Percentiles rank a stretch among this genome's conserved stretches.
Conservation (phyloP, 1,140 invertebrate genomes). For the Drosophila kohkoa region DNA sequence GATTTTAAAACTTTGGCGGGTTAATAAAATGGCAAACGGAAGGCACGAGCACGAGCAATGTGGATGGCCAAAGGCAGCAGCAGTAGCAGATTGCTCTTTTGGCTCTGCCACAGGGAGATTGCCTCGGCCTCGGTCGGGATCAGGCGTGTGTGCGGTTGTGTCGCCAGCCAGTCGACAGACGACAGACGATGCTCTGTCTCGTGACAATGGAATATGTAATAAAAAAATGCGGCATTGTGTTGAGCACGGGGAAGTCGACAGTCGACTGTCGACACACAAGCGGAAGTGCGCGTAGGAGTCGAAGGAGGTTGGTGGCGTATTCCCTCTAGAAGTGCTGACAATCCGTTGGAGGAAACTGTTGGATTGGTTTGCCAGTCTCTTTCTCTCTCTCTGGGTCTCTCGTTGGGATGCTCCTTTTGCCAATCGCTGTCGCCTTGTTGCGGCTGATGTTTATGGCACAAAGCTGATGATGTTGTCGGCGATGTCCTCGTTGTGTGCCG, state of each 20-base stretch:
- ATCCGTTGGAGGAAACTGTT: conserved; percentile 20
- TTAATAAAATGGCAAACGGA: conserved; percentile 62
- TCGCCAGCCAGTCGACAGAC: conserved; percentile 43
- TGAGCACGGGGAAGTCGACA: neutral
- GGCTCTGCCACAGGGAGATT: conserved; percentile 44
- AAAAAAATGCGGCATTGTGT: conserved; percentile 38
- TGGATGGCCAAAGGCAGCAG: conserved; percentile 20
- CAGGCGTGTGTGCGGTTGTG: conserved; percentile 17
- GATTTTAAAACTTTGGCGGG: conserved; percentile 54
- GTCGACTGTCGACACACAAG: neutral
- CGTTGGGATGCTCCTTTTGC: conserved; percentile 37
- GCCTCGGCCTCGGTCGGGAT: conserved; percentile 26
- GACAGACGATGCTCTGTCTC: conserved; percentile 44
- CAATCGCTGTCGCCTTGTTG: conserved; percentile 27
- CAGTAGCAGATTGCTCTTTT: conserved; percentile 66
- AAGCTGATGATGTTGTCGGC: conserved; percentile 41
- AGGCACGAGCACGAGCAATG: no score
- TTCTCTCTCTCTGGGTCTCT: neutral
- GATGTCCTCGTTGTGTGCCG: conserved; percentile 7
- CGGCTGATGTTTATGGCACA: conserved; percentile 44
- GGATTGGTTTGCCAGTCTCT: conserved; percentile 1
- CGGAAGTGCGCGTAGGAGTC: conserved; percentile 9
- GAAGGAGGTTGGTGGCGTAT: neutral
- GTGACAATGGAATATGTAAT: conserved; percentile 66
- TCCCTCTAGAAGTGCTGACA: conserved; percentile 10